These are phyloP conservation scores for Protobothrops flavoviridis DNA, from an alignment of 2,113 vertebrate species.

Conservation along the genomic window DNA sequence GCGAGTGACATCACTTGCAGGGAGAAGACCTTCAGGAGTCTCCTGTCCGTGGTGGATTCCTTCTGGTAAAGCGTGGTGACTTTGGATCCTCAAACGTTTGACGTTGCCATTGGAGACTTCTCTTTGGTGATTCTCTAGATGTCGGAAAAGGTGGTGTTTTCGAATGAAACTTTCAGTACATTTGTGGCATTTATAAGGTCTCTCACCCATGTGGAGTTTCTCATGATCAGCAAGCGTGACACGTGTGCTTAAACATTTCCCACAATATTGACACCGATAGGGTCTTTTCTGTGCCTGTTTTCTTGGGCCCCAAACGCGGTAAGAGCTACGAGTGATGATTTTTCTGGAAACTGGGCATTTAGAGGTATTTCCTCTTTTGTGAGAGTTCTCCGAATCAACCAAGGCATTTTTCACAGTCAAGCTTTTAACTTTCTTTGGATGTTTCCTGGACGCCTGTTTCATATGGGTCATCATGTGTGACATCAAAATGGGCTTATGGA, in stretches of 20 bases:
- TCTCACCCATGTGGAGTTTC: constrained; percentile 16
- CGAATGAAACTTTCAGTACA: constrained; percentile 8
- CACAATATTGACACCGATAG: constrained; percentile 17
- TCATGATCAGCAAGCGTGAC: not conserved
- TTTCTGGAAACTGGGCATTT: not conserved
- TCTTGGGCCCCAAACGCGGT: not conserved
- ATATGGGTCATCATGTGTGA: not conserved
- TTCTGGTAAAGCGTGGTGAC: not conserved
- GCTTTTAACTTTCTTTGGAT: not conserved
- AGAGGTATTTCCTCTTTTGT: not conserved
- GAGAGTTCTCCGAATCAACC: not conserved
- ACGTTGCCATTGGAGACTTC: not conserved
- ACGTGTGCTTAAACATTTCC: not conserved
- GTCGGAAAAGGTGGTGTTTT: not conserved
- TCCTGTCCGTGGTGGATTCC: not conserved
- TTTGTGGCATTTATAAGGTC: constrained; percentile 24
- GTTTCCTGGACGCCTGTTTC: not conserved
- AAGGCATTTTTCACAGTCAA: too few relatives aligned
- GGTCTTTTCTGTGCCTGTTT: rapidly evolving
- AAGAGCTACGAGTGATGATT: not conserved
- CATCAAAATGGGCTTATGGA: not conserved
- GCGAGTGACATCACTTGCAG: not conserved
- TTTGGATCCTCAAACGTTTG: not conserved
- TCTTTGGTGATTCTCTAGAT: not conserved
- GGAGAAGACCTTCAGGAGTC: not conserved